Percentiles rank a stretch among this genome's conserved stretches.
Conservation (phyloP, 2,113 vertebrate genomes). For the Calonectris borealis region DNA sequence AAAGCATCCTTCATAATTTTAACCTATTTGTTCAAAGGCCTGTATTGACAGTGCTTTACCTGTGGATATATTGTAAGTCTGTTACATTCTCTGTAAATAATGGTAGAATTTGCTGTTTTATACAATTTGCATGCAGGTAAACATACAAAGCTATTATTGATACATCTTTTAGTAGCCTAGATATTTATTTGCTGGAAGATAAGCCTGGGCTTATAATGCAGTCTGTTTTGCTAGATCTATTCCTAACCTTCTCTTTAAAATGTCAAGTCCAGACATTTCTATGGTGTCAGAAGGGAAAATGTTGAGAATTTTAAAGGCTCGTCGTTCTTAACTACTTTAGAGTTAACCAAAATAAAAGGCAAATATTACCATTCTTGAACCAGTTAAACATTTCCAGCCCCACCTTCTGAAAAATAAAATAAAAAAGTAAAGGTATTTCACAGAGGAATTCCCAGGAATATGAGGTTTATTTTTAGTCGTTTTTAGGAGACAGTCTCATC, state of each 20-base stretch:
- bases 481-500: neutral
- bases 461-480: neutral
- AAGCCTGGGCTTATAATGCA: neutral
- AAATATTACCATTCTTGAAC: neutral
- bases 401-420: neutral
- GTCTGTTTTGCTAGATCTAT: neutral
- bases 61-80: neutral
- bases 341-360: neutral
- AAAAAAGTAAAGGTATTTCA: neutral
- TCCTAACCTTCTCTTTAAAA: constrained; percentile 40
- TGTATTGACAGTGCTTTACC: neutral
- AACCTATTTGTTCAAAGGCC: neutral
- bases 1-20: neutral
- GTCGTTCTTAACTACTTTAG: neutral
- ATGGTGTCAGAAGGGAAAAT: constrained; percentile 22
- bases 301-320: constrained; percentile 33
- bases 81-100: neutral
- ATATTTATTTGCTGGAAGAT: constrained; percentile 34
- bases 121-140: neutral
- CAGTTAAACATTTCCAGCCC: neutral
- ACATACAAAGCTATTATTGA: neutral
- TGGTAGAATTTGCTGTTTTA: neutral
- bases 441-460: neutral
- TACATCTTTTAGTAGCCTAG: neutral
- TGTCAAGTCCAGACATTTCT: constrained; percentile 42